Conservation (phyloP, 2,113 vertebrate genomes). For the Passer montanus region DNA sequence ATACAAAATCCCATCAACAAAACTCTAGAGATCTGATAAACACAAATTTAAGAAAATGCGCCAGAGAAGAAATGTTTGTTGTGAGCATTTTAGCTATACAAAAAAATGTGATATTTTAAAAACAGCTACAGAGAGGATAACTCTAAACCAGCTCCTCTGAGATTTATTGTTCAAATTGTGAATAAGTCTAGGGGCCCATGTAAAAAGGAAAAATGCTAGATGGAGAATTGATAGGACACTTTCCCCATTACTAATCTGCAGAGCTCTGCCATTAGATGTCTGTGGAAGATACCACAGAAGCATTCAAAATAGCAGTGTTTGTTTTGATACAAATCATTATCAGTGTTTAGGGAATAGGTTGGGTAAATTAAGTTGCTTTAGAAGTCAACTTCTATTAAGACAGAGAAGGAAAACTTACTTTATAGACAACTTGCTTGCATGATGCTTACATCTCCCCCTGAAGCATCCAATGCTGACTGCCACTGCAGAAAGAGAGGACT, state of each 20-base stretch:
- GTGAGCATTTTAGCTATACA: background rate
- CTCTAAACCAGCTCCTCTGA: background rate
- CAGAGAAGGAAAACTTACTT: background rate
- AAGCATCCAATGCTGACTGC: background rate
- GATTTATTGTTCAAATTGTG: background rate
- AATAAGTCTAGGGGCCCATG: background rate
- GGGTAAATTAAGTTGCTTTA: background rate
- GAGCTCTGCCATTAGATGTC: background rate
- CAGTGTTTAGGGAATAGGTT: background rate
- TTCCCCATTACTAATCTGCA: background rate
- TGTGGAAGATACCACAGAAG: background rate
- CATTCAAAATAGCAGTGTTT: background rate
- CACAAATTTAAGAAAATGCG: background rate
- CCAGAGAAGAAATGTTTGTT: background rate
- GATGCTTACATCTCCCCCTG: background rate
- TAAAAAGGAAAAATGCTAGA: constrained; percentile 11
- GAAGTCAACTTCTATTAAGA: background rate
- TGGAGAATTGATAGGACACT: background rate
- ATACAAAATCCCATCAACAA: background rate
- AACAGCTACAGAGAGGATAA: background rate
- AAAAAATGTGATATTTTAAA: background rate
- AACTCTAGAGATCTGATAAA: background rate
- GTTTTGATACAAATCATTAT: background rate
- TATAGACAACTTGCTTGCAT: background rate
- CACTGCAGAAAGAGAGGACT: background rate